These are phyloP conservation scores for Scaptomyza flava DNA, from an alignment of 2,888 invertebrate genomes.

Conservation along the genomic window DNA sequence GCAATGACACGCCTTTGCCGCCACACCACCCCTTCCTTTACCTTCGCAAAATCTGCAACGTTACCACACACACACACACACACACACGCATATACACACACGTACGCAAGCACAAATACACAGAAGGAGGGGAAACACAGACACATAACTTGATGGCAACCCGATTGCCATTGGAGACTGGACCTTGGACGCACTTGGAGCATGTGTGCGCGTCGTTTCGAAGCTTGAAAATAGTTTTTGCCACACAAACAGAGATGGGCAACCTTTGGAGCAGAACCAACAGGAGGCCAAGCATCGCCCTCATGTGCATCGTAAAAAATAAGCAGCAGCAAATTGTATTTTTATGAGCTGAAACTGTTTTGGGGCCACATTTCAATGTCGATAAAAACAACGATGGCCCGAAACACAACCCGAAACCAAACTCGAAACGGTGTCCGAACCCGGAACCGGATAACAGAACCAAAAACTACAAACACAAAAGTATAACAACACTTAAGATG, in stretches of 20 bases:
- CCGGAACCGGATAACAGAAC: slow-evolving; percentile 14
- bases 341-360: slow-evolving; percentile 83
- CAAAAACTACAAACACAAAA: slow-evolving; percentile 5
- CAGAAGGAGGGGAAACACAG: slow-evolving; percentile 10
- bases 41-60: slow-evolving; percentile 34
- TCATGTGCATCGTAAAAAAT: slow-evolving; percentile 80
- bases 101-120: too few species aligned
- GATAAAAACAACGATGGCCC: slow-evolving; percentile 73
- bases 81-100: slow-evolving; percentile 12
- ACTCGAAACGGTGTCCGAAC: slow-evolving; percentile 21
- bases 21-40: background rate
- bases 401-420: slow-evolving; percentile 7
- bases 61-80: slow-evolving; percentile 32
- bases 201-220: slow-evolving; percentile 76
- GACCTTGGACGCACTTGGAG: slow-evolving; percentile 73
- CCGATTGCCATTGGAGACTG: slow-evolving; percentile 59
- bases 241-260: slow-evolving; percentile 12
- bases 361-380: slow-evolving; percentile 81
- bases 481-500: background rate
- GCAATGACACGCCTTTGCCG: slow-evolving; percentile 45
- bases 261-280: slow-evolving; percentile 29
- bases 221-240: slow-evolving; percentile 75
- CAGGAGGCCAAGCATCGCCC: slow-evolving; percentile 63
- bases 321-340: slow-evolving; percentile 83
- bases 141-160: slow-evolving; percentile 69